Percentiles rank a stretch among this genome's conserved stretches.
phyloP scores from a whole-genome alignment of 2,888 invertebrate species.

The Epinotia nisella region DNA sequence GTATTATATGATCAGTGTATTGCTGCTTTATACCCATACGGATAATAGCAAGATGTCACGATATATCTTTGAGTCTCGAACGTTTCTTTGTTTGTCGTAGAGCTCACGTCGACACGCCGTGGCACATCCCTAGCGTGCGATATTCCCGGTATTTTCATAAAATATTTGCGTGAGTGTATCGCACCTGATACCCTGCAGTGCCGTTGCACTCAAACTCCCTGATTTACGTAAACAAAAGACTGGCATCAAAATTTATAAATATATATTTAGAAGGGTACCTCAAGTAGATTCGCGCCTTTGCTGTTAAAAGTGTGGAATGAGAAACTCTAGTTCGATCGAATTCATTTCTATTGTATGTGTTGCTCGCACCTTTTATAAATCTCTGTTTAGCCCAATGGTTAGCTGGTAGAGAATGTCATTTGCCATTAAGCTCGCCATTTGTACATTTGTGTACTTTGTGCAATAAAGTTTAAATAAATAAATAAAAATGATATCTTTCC shows the following conservation, averaged over 20 bases:
- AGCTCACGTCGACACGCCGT: constrained; percentile 47
- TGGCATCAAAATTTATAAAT: constrained; percentile 50
- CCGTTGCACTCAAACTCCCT: constrained; percentile 78
- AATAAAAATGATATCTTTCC: too few relatives aligned
- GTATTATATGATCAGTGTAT: not conserved
- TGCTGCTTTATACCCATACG: constrained; percentile 10
- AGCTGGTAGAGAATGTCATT: too few relatives aligned
- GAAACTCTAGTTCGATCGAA: not conserved
- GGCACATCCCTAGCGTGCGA: constrained; percentile 64
- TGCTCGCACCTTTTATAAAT: too few relatives aligned
- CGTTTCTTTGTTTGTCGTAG: constrained; percentile 31
- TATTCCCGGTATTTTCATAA: constrained; percentile 80
- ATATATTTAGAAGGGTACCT: constrained; percentile 48
- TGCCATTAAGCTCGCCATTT: too few relatives aligned
- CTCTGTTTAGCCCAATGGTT: too few relatives aligned
- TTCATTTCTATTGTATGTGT: not conserved
- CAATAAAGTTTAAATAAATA: too few relatives aligned
- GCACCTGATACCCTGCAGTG: constrained; percentile 78
- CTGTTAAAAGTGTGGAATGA: not conserved
- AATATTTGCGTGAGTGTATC: constrained; percentile 82
- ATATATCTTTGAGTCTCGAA: constrained; percentile 40
- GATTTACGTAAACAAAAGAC: constrained; percentile 76
- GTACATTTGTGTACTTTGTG: too few relatives aligned
- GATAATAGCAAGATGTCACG: constrained; percentile 19
- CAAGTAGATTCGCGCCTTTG: not conserved